These are phyloP conservation scores for Trematomus bernacchii DNA, from an alignment of 2,797 vertebrate species.

Conservation along the genomic window DNA sequence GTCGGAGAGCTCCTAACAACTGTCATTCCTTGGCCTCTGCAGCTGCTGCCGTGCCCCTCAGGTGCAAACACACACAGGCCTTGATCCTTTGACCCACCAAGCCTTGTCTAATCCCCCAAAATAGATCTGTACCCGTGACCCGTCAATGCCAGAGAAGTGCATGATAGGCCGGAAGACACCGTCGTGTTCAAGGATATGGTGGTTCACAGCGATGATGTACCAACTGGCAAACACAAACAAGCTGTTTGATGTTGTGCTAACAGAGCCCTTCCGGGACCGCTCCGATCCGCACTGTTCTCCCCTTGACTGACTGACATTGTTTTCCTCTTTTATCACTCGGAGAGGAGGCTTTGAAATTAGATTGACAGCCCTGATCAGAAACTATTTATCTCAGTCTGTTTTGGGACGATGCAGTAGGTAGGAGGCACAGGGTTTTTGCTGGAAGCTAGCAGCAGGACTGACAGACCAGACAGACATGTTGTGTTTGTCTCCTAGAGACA, in stretches of 20 bases:
- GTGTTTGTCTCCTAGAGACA: constrained; percentile 60
- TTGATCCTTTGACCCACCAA: constrained; percentile 52
- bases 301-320: constrained; percentile 38
- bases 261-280: constrained; percentile 30
- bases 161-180: constrained; percentile 32
- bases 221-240: constrained; percentile 57
- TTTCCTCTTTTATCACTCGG: constrained; percentile 28
- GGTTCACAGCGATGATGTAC: constrained; percentile 30
- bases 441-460: constrained; percentile 53
- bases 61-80: constrained; percentile 35
- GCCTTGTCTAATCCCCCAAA: constrained; percentile 26
- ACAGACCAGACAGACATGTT: constrained; percentile 49
- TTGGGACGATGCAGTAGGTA: constrained; percentile 25
- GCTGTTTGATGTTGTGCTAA: constrained; percentile 48
- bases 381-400: constrained; percentile 29
- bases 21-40: constrained; percentile 34
- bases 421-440: constrained; percentile 37
- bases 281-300: constrained; percentile 19
- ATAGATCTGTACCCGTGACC: constrained; percentile 24
- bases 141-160: background rate
- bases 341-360: constrained; percentile 49
- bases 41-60: constrained; percentile 47
- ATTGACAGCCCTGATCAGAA: constrained; percentile 61
- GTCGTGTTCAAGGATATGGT: constrained; percentile 15
- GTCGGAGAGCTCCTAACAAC: constrained; percentile 1